Evolutionary conservation across 1,140 invertebrate genomes (phyloP).

Genomic region (Helicorthomorpha holstii): DNA sequence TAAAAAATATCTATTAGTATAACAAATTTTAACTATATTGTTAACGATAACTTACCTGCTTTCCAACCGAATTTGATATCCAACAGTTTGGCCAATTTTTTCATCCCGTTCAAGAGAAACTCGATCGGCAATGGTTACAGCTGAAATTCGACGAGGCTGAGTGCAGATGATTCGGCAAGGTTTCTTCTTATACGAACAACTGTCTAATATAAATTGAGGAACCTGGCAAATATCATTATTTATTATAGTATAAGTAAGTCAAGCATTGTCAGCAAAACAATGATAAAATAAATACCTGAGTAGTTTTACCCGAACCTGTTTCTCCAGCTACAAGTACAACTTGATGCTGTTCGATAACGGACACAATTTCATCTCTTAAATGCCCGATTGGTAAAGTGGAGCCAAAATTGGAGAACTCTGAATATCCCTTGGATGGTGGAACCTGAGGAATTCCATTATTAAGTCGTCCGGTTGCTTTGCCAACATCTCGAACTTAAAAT

Average conservation of each 20-base stretch:
- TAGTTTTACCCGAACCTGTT: conserved; percentile 79
- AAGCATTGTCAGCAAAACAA: not conserved
- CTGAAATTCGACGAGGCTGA: conserved; percentile 77
- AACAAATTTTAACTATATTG: not conserved
- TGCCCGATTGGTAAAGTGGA: conserved; percentile 38
- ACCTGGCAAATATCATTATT: conserved; percentile 31
- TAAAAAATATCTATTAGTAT: not conserved
- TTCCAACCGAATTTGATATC: conserved; percentile 85
- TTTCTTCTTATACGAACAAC: conserved; percentile 40
- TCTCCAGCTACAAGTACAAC: conserved; percentile 22
- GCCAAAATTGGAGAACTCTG: conserved; percentile 24
- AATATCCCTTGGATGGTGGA: conserved; percentile 31
- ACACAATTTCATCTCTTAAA: conserved; percentile 33
- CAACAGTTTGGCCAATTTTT: conserved; percentile 65
- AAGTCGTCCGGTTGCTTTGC: conserved; percentile 37
- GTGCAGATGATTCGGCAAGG: conserved; percentile 78
- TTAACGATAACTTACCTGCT: conserved; percentile 27
- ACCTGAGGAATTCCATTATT: conserved; percentile 43
- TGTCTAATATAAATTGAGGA: conserved; percentile 75
- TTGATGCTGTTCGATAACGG: conserved; percentile 32
- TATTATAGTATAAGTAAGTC: conserved; percentile 3
- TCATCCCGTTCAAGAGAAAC: conserved; percentile 64
- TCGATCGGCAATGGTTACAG: conserved; percentile 63
- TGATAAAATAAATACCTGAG: conserved; percentile 36
- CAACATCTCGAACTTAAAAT: conserved; percentile 27